Evolutionary conservation across 2,113 vertebrate genomes (phyloP).

Genomic region (Coryphaenoides rupestris): DNA sequence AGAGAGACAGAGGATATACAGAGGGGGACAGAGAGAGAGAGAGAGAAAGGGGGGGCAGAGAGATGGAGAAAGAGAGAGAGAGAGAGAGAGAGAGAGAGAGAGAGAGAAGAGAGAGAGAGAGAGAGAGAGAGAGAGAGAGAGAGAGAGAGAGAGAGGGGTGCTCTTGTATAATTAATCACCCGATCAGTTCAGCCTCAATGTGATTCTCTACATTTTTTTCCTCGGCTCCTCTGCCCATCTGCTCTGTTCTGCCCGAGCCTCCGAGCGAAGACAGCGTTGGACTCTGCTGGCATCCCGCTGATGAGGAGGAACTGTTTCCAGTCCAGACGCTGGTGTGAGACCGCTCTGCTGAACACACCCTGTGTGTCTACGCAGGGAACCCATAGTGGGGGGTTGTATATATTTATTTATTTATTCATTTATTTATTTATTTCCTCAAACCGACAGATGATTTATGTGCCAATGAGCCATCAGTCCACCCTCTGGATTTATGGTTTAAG

Average conservation of each 20-base stretch:
- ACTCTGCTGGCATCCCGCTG: slow-evolving; percentile 9
- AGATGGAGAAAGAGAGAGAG: neutral
- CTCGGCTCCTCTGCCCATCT: neutral
- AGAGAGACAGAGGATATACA: slow-evolving; percentile 1
- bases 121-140: slow-evolving; percentile 6
- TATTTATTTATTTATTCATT: too few relatives aligned
- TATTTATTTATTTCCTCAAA: too few relatives aligned
- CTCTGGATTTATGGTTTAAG: too few relatives aligned
- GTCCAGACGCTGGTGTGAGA: too few relatives aligned
- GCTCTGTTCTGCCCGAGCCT: neutral
- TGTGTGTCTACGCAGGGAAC: too few relatives aligned
- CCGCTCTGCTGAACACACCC: too few relatives aligned
- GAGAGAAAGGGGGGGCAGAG: neutral
- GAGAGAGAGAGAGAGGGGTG: too few relatives aligned
- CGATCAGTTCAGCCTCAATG: slow-evolving; percentile 11
- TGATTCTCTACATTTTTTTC: neutral
- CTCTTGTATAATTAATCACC: slow-evolving; percentile 30
- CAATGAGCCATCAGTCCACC: too few relatives aligned
- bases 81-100: neutral
- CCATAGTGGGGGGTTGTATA: too few relatives aligned
- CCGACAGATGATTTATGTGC: too few relatives aligned
- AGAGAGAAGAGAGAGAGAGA: neutral
- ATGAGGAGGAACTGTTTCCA: too few relatives aligned
- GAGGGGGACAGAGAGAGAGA: neutral
- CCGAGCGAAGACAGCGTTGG: slow-evolving; percentile 5